These are phyloP conservation scores for Porites australiensis DNA, from an alignment of 64 coral and sea anemone genomes.

Conservation along the genomic window DNA sequence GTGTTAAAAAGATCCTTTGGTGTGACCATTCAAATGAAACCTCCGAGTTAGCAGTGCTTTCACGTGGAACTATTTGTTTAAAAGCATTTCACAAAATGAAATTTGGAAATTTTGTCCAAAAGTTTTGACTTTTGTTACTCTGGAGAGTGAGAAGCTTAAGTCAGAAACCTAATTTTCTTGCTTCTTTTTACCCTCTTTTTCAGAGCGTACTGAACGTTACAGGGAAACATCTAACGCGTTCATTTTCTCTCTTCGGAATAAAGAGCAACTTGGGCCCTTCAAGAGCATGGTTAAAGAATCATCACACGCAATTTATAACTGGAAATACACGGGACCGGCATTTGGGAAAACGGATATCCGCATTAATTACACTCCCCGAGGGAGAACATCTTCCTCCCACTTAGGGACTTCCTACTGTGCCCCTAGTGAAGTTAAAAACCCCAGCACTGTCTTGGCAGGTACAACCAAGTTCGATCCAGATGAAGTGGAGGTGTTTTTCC, in stretches of 20 bases:
- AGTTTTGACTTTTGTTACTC: too few species aligned
- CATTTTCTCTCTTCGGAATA: slow-evolving; percentile 8
- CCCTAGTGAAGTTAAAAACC: neutral
- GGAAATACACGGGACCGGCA: neutral
- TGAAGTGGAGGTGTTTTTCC: neutral
- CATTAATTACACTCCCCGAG: neutral
- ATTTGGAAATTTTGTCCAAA: too few species aligned
- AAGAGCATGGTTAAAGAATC: neutral
- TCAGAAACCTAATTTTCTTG: too few species aligned
- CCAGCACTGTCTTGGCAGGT: neutral
- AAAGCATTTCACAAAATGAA: too few species aligned
- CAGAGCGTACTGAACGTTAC: neutral
- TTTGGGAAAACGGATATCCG: neutral
- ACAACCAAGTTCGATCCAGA: neutral
- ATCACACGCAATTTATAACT: neutral
- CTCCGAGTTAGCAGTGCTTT: too few species aligned
- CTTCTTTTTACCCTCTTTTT: neutral
- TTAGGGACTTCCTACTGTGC: neutral
- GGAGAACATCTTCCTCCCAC: neutral
- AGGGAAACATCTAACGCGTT: neutral
- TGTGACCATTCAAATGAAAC: too few species aligned
- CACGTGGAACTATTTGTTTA: too few species aligned
- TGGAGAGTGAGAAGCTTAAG: too few species aligned
- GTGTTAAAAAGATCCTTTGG: too few species aligned
- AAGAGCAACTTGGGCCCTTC: neutral